A percentile compares a stretch with the other conserved stretches of the same genome.
Evolutionary conservation across 2,888 invertebrate genomes (phyloP).

Genomic region (Bembecia ichneumoniformis): DNA sequence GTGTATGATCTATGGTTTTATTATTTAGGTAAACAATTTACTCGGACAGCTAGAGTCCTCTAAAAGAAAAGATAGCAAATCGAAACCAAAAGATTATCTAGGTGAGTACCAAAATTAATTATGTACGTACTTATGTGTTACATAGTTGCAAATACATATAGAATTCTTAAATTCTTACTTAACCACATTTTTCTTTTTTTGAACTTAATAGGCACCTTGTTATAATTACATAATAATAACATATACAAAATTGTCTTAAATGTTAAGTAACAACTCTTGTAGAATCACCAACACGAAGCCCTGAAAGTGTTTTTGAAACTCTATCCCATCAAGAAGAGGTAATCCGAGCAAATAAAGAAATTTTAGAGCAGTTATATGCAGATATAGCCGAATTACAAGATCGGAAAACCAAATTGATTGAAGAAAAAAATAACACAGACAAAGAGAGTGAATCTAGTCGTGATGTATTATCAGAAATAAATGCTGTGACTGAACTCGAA

Average conservation of each 20-base stretch:
- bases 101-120: no score
- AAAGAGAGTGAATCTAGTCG: slow-evolving; percentile 58
- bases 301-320: slow-evolving; percentile 42
- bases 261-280: background rate
- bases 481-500: slow-evolving; percentile 53
- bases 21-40: slow-evolving; percentile 45
- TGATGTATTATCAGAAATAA: slow-evolving; percentile 55
- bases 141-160: no score
- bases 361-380: slow-evolving; percentile 45
- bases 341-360: slow-evolving; percentile 60
- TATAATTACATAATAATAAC: no score
- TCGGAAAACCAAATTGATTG: slow-evolving; percentile 34
- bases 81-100: slow-evolving; percentile 25
- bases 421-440: slow-evolving; percentile 26
- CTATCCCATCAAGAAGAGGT: slow-evolving; percentile 57
- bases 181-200: no score
- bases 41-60: slow-evolving; percentile 40
- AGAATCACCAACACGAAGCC: slow-evolving; percentile 42
- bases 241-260: no score
- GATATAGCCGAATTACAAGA: slow-evolving; percentile 53
- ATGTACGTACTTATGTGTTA: no score
- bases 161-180: no score
- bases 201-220: no score
- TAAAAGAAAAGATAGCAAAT: slow-evolving; percentile 37
- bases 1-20: slow-evolving; percentile 1